Percentiles rank a stretch among this genome's conserved stretches.
Conservation (phyloP, 2,888 invertebrate species). For the Bombylius major region DNA sequence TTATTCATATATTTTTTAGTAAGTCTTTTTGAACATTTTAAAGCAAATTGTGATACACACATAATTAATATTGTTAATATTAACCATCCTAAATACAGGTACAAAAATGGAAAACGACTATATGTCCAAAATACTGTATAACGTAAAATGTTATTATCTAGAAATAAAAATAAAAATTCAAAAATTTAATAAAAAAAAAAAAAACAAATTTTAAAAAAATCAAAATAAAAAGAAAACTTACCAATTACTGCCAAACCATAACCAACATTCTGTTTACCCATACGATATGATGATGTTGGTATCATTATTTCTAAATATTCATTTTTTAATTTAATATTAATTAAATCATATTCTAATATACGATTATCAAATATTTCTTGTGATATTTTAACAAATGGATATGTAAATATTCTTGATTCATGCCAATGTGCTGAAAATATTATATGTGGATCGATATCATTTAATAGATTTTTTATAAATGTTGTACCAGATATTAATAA, state of each 20-base stretch:
- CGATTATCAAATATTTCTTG: slow-evolving; percentile 27
- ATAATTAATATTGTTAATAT: slow-evolving; percentile 25
- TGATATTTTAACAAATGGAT: slow-evolving; percentile 26
- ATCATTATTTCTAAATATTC: slow-evolving; percentile 66
- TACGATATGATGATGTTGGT: slow-evolving; percentile 92
- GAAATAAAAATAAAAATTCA: neutral
- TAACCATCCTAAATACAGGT: slow-evolving; percentile 28
- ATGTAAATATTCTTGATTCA: slow-evolving; percentile 34
- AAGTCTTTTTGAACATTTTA: slow-evolving; percentile 1
- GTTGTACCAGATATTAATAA: slow-evolving; percentile 35
- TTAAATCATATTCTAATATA: slow-evolving; percentile 27
- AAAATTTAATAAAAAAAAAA: neutral
- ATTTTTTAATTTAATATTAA: slow-evolving; percentile 22
- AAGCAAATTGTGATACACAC: slow-evolving; percentile 4
- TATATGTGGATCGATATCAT: slow-evolving; percentile 51
- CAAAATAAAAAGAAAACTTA: slow-evolving; percentile 26
- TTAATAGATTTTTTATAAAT: slow-evolving; percentile 41
- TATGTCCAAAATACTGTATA: slow-evolving; percentile 34
- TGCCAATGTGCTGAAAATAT: slow-evolving; percentile 60
- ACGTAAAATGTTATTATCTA: slow-evolving; percentile 20
- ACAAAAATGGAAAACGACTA: slow-evolving; percentile 28
- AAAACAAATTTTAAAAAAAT: neutral
- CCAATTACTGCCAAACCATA: slow-evolving; percentile 73
- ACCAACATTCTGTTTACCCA: slow-evolving; percentile 81
- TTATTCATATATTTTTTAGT: neutral